Percentiles rank a stretch among this genome's conserved stretches.
Evolutionary conservation across 2,888 invertebrate genomes (phyloP).

Genomic region (Trissolcus brochymenae): DNA sequence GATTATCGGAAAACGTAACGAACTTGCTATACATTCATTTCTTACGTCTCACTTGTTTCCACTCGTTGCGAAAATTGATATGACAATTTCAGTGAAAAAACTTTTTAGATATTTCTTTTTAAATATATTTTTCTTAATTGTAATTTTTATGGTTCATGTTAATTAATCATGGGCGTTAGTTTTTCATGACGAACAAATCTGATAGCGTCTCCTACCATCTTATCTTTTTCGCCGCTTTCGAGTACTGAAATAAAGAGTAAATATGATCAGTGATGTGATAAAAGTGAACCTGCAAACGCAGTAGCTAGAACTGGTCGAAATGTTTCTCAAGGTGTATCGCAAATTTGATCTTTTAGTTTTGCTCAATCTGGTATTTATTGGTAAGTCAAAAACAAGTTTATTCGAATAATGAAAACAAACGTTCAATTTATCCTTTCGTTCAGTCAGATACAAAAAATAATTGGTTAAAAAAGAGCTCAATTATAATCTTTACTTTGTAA

Average conservation of each 20-base stretch:
- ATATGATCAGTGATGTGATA: slow-evolving; percentile 41
- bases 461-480: not conserved
- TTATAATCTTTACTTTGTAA: not conserved
- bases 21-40: slow-evolving; percentile 10
- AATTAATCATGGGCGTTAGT: not conserved
- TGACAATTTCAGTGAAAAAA: not conserved
- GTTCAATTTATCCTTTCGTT: not conserved
- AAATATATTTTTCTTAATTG: too few species aligned
- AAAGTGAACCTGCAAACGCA: slow-evolving; percentile 28
- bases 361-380: slow-evolving; percentile 14
- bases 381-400: slow-evolving; percentile 19
- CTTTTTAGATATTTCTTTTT: not conserved
- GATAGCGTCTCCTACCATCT: slow-evolving; percentile 18
- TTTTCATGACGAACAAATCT: not conserved
- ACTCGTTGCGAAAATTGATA: not conserved
- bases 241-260: slow-evolving; percentile 22
- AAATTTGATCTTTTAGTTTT: slow-evolving; percentile 10
- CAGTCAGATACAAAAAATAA: not conserved
- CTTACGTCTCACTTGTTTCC: not conserved
- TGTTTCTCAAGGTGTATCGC: slow-evolving; percentile 1
- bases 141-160: too few species aligned
- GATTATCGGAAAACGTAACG: slow-evolving; percentile 25
- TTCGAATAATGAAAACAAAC: not conserved
- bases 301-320: slow-evolving; percentile 20
- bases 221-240: slow-evolving; percentile 24